These are phyloP conservation scores for Gastrophryne carolinensis DNA, from an alignment of 2,797 vertebrate genomes.

Conservation along the genomic window DNA sequence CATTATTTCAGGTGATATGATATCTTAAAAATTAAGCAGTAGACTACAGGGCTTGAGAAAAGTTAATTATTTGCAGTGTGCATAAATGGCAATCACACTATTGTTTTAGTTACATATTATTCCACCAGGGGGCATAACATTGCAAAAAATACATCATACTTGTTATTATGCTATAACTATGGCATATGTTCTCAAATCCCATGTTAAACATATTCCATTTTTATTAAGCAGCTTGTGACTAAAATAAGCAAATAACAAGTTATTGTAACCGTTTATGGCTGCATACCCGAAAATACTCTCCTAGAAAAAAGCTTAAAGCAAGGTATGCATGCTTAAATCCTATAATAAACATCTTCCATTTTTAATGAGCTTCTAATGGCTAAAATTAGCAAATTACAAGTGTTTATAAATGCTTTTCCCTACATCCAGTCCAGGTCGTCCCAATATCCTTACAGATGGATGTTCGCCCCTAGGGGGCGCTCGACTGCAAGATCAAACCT, in stretches of 20 bases:
- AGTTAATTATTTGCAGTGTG: no score
- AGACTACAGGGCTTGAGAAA: no score
- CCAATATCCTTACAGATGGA: no score
- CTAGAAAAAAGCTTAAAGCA: no score
- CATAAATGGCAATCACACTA: no score
- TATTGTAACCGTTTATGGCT: neutral
- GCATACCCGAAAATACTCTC: no score
- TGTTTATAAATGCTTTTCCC: no score
- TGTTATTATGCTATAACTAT: neutral
- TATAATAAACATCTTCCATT: neutral
- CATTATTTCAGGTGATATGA: no score
- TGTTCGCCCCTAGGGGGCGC: no score
- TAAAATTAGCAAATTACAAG: neutral
- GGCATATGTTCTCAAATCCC: neutral
- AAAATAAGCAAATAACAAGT: neutral
- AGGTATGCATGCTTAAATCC: neutral
- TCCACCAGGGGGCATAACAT: conserved; percentile 7
- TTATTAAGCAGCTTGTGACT: neutral
- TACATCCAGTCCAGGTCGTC: no score
- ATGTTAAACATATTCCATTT: neutral
- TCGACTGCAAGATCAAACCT: no score
- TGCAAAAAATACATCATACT: neutral
- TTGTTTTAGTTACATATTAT: neutral
- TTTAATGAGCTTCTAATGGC: neutral
- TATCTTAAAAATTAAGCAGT: no score